A percentile compares a stretch with the other conserved stretches of the same genome.
These are phyloP conservation scores for Stenoptilia bipunctidactyla DNA, from an alignment of 2,888 invertebrate genomes.

Conservation along the genomic window DNA sequence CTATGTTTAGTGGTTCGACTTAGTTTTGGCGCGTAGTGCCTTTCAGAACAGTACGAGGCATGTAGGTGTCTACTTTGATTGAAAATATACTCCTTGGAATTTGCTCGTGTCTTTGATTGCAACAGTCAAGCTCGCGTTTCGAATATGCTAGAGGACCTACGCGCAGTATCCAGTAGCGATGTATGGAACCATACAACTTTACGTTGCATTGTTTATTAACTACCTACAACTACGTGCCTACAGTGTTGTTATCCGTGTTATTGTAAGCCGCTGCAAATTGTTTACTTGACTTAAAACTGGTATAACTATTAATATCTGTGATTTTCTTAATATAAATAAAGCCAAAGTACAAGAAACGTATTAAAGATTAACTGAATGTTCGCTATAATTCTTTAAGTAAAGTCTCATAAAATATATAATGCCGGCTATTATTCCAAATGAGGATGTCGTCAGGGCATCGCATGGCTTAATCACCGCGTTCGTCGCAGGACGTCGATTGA, in stretches of 20 bases:
- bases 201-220: too few species aligned
- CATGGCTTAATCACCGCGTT: slow-evolving; percentile 29
- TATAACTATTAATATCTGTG: too few species aligned
- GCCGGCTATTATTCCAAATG: not conserved
- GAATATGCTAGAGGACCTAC: slow-evolving; percentile 17
- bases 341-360: too few species aligned
- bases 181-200: not conserved
- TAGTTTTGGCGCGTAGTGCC: slow-evolving; percentile 26
- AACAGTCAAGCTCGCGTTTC: slow-evolving; percentile 26
- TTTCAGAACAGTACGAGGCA: slow-evolving; percentile 19
- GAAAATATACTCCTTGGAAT: slow-evolving; percentile 28
- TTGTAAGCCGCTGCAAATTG: too few species aligned
- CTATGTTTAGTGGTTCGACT: slow-evolving; percentile 33
- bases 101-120: slow-evolving; percentile 31
- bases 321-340: too few species aligned
- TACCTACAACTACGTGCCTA: too few species aligned
- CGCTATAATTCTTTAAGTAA: not conserved
- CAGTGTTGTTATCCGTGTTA: too few species aligned
- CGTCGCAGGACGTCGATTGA: slow-evolving; percentile 45
- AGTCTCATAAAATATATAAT: too few species aligned
- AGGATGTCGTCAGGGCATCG: slow-evolving; percentile 2
- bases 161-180: slow-evolving; percentile 6
- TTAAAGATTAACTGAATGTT: too few species aligned
- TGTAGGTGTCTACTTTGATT: slow-evolving; percentile 19
- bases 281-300: too few species aligned